Evolutionary conservation across 1,140 invertebrate species (phyloP), one percentile per base, ranked within the genome.

Genomic region (Micrasema longulum): DNA sequence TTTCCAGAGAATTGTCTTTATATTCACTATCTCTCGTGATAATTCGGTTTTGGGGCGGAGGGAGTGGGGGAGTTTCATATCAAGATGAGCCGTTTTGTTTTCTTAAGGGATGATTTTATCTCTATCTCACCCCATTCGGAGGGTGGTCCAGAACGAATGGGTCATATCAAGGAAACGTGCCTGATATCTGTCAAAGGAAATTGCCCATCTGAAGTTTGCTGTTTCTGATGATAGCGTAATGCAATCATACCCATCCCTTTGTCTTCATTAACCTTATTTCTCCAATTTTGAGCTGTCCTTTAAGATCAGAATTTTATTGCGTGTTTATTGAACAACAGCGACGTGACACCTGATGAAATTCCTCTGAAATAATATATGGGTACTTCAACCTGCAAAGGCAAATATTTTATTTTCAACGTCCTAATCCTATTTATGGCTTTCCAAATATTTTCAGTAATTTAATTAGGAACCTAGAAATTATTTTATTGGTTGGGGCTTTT

Each of bases 81-180:
- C 62, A 64, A 60, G 62, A 64, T 47, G 62, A 48, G 62, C 16
- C 35, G 35, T 43, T 62, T 62, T 62, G 57, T 62, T 62, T 62
- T 62, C 35, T 62, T 4, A n/a, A n/a, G 41, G 10, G 62, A 20
- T 64, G 62, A 64, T 64, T 23, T 64, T 64, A 64, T 64, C 62
- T 43, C 20, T 26, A 26, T 64, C 62, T 48, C 62, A 47, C 41
- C 62, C 62, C 16, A 64, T 48, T 48, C n/a, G 45, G n/a, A n/a
- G 18, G 23, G 43, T 11, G 26, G 62, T 47, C 41, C 41, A 31
- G 50, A 26, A 68, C 16, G 50, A 68, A 68, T 68, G 48, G 65
- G 36, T 45, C 65, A 55, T 68, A 68, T 57, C 50, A 57, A 57
- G n/a, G 36, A 45, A 68, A 68, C 65, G 65, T 68, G 65, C 52